These are phyloP conservation scores for Cynaeus angustus DNA, from an alignment of 2,888 invertebrate species.

Conservation along the genomic window DNA sequence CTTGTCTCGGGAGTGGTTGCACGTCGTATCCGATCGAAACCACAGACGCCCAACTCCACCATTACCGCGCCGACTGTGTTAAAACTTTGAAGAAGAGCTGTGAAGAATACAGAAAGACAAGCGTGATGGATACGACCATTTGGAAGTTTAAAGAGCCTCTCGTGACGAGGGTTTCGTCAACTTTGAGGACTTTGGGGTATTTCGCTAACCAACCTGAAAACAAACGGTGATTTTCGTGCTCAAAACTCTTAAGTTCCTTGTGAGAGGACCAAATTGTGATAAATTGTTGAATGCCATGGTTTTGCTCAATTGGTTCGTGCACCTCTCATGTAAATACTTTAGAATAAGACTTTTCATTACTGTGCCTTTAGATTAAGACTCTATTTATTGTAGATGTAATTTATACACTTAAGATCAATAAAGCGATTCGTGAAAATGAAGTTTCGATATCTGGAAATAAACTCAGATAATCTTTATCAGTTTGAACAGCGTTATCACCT, in stretches of 20 bases:
- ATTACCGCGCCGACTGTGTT: conserved; percentile 95
- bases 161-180: conserved; percentile 80
- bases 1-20: conserved; percentile 84
- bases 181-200: conserved; percentile 83
- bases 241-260: conserved; percentile 41
- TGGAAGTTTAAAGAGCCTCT: conserved; percentile 91
- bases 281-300: conserved; percentile 41
- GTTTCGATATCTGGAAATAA: no score
- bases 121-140: conserved; percentile 88
- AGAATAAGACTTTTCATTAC: conserved; percentile 11
- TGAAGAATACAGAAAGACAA: conserved; percentile 86
- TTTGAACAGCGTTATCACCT: no score
- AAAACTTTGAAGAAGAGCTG: conserved; percentile 89
- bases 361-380: conserved; percentile 36
- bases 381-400: conserved; percentile 40
- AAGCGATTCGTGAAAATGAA: conserved; percentile 13
- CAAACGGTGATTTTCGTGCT: conserved; percentile 46
- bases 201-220: conserved; percentile 66
- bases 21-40: conserved; percentile 90
- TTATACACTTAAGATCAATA: conserved; percentile 36
- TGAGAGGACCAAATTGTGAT: conserved; percentile 48
- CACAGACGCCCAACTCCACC: conserved; percentile 90
- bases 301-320: conserved; percentile 41
- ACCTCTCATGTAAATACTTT: conserved; percentile 33
- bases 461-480: no score